These are phyloP conservation scores for human DNA, from an alignment of 2,113 vertebrate genomes.

Conservation along the genomic window GRCh38 chr5:83518001-83518500, in stretches of 20 bases:
- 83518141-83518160: neutral
- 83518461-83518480: conserved; percentile 68
- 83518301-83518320: conserved; percentile 2
- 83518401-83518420: conserved; percentile 70
- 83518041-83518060: neutral
- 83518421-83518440: conserved; percentile 41
- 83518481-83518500: conserved; percentile 70
- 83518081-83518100: neutral
- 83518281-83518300: neutral
- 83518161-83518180: neutral
- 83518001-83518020: neutral
- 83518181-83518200: neutral
- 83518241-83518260: neutral
- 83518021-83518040: neutral
- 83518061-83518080: neutral
- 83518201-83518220: neutral
- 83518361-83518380: conserved; percentile 22
- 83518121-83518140: neutral
- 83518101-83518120: neutral
- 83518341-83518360: conserved; percentile 46
- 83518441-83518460: conserved; percentile 43
- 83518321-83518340: conserved; percentile 61
- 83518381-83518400: conserved; percentile 54
- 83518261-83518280: neutral
- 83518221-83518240: neutral